These are phyloP conservation scores for Periophthalmus modestus DNA, from an alignment of 2,113 vertebrate species.

Conservation along the genomic window DNA sequence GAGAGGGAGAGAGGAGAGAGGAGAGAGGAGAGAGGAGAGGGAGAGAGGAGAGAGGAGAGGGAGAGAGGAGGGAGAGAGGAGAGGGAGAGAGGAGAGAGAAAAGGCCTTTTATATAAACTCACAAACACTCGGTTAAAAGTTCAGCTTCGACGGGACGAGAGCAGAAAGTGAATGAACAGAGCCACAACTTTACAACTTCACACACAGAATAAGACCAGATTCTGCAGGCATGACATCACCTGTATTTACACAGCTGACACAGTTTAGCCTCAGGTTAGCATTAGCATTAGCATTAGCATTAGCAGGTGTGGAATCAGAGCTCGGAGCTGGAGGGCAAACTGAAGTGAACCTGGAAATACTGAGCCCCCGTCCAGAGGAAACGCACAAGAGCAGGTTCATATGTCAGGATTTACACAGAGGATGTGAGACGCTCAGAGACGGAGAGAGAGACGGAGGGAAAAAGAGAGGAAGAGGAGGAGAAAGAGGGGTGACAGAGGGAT, in stretches of 20 bases:
- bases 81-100: too few relatives aligned
- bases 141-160: too few relatives aligned
- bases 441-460: conserved; percentile 9
- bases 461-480: conserved; percentile 4
- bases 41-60: too few relatives aligned
- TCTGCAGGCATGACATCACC: not conserved
- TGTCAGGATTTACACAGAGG: conserved; percentile 18
- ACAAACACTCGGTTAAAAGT: too few relatives aligned
- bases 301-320: not conserved
- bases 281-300: not conserved
- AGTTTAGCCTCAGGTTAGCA: not conserved
- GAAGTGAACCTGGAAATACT: conserved; percentile 19
- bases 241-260: not conserved
- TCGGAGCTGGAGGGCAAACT: conserved; percentile 17
- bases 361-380: conserved; percentile 6
- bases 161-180: too few relatives aligned
- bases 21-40: too few relatives aligned
- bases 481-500: not conserved
- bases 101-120: too few relatives aligned
- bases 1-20: too few relatives aligned
- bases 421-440: conserved; percentile 36
- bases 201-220: too few relatives aligned
- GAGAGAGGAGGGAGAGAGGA: too few relatives aligned
- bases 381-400: not conserved
- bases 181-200: too few relatives aligned